Conservation (phyloP, 2,797 vertebrate species). For the Darevskia nairensis region DNA sequence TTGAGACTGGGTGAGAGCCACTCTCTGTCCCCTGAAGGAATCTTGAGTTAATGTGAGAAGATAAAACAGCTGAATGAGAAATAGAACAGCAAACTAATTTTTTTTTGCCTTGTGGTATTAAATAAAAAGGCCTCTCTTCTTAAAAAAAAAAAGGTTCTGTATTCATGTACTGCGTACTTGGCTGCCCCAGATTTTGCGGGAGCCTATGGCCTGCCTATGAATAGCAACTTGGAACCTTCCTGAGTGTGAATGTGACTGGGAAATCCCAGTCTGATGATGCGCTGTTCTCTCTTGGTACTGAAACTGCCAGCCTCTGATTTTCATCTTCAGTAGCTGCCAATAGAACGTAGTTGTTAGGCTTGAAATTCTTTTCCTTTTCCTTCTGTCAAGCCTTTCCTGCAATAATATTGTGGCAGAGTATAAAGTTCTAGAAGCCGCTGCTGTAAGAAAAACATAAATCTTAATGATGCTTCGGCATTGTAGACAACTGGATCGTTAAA, state of each 20-base stretch:
- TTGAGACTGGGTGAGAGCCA: conserved; percentile 49
- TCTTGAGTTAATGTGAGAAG: background rate
- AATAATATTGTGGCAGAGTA: background rate
- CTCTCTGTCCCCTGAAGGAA: conserved; percentile 43
- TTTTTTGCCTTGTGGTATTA: accelerated
- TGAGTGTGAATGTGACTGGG: conserved; percentile 44
- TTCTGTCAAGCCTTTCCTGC: background rate
- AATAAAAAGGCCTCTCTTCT: background rate
- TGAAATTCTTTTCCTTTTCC: background rate
- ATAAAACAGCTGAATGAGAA: accelerated
- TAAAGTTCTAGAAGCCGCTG: background rate
- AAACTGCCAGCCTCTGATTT: conserved; percentile 66
- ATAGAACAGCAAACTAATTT: conserved; percentile 8
- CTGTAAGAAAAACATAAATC: conserved; percentile 42
- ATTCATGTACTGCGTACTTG: conserved; percentile 12
- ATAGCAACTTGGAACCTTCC: conserved; percentile 37
- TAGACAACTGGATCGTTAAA: conserved; percentile 56
- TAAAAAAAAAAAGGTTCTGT: conserved; percentile 7
- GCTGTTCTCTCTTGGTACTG: conserved; percentile 81
- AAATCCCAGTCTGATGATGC: conserved; percentile 33
- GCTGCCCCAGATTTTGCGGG: conserved; percentile 30
- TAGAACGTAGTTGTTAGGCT: background rate
- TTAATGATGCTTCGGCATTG: conserved; percentile 68
- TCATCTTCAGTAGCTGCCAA: conserved; percentile 5
- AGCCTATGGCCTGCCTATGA: conserved; percentile 40